phyloP scores from a whole-genome alignment of 2,888 invertebrate species.

The Rhamnusium bicolor region DNA sequence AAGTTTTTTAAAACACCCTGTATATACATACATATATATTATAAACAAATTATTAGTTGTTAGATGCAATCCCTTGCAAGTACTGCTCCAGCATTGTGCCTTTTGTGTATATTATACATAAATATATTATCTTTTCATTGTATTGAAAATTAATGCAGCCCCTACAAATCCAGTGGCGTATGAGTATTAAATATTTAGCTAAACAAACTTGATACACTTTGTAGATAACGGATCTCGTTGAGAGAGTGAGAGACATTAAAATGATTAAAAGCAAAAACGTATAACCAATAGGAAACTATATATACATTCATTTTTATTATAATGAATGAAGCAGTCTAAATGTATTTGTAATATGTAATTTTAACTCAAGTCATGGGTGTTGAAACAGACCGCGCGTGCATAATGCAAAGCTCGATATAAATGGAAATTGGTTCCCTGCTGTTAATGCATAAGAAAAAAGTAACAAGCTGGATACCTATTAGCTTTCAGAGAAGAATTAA shows the following conservation, averaged over 20 bases:
- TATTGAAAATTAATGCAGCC: neutral
- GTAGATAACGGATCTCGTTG: neutral
- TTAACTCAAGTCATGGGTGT: slow-evolving; percentile 25
- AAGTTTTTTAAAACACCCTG: too few relatives aligned
- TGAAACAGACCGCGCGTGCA: slow-evolving; percentile 20
- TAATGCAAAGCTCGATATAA: slow-evolving; percentile 34
- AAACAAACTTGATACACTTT: neutral
- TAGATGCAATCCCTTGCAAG: too few relatives aligned
- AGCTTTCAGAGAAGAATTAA: neutral
- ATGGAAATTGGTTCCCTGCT: slow-evolving; percentile 40
- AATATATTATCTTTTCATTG: too few relatives aligned
- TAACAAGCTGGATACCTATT: slow-evolving; percentile 10
- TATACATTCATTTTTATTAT: slow-evolving; percentile 1
- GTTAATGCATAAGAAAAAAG: slow-evolving; percentile 15
- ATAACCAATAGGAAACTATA: neutral
- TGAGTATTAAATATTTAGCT: neutral
- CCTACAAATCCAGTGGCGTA: neutral
- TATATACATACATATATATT: too few relatives aligned
- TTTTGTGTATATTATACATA: too few relatives aligned
- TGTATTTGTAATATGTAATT: slow-evolving; percentile 10
- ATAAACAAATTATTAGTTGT: too few relatives aligned
- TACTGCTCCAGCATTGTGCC: too few relatives aligned
- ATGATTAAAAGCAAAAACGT: neutral
- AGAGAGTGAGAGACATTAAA: neutral
- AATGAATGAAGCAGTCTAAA: slow-evolving; percentile 10